A percentile compares a stretch with the other conserved stretches of the same genome.
Conservation (phyloP, 2,888 invertebrate species). For the Thymelicus sylvestris region DNA sequence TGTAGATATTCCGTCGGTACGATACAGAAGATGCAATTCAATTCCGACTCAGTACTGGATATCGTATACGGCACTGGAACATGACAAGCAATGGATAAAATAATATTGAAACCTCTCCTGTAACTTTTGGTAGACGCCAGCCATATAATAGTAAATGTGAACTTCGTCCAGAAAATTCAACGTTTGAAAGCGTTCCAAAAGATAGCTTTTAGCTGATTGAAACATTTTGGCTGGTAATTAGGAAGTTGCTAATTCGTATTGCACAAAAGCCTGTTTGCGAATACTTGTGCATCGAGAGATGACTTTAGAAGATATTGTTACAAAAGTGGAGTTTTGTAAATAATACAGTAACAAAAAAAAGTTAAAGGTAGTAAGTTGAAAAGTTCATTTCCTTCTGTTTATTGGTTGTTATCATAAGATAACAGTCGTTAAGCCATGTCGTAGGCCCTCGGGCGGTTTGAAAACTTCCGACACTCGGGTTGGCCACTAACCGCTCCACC, state of each 20-base stretch:
- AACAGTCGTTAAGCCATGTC: no score
- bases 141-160: constrained; percentile 28
- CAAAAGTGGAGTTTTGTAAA: not conserved
- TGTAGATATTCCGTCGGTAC: not conserved
- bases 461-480: no score
- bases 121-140: constrained; percentile 23
- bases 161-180: constrained; percentile 48
- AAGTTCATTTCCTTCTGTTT: no score
- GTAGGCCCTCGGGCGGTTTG: no score
- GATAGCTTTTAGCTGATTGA: constrained; percentile 63
- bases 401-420: no score
- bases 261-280: constrained; percentile 24
- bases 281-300: constrained; percentile 21
- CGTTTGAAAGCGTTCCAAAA: constrained; percentile 52
- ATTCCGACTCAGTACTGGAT: not conserved
- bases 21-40: not conserved
- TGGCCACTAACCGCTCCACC: no score
- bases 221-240: constrained; percentile 48
- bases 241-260: constrained; percentile 30
- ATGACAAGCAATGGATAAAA: constrained; percentile 21
- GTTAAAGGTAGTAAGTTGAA: no score
- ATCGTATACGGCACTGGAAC: not conserved
- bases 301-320: constrained; percentile 3
- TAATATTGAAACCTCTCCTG: not conserved
- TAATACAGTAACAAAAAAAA: no score